Evolutionary conservation across 2,797 vertebrate genomes (phyloP).

Genomic region (Sebastes trivittatus): DNA sequence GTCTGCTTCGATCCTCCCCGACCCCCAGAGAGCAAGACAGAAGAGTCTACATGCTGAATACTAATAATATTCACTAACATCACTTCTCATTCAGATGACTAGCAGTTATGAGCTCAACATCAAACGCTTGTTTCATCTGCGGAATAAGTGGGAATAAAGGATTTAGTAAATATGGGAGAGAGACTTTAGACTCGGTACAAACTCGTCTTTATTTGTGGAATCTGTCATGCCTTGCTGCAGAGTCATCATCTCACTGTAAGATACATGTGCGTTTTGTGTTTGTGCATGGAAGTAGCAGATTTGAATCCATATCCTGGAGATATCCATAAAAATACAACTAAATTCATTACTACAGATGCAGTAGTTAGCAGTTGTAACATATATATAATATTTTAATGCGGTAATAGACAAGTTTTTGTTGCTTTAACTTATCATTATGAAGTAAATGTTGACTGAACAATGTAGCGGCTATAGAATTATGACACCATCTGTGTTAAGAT

Average conservation of each 20-base stretch:
- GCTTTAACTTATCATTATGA: background rate
- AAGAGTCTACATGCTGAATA: constrained; percentile 57
- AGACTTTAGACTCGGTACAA: constrained; percentile 26
- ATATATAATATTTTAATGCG: background rate
- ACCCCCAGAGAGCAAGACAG: constrained; percentile 56
- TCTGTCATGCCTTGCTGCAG: background rate
- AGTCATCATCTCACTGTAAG: background rate
- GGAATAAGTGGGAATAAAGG: constrained; percentile 58
- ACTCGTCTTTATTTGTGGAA: constrained; percentile 30
- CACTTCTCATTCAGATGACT: constrained; percentile 64
- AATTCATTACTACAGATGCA: background rate
- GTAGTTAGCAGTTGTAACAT: background rate
- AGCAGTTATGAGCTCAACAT: constrained; percentile 66
- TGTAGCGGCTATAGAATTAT: background rate
- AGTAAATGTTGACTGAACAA: background rate
- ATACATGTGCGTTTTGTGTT: background rate
- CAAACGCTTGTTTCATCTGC: constrained; percentile 69
- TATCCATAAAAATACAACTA: background rate
- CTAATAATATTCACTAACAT: constrained; percentile 65
- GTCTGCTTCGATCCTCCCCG: constrained; percentile 41
- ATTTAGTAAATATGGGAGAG: constrained; percentile 60
- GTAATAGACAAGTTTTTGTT: background rate
- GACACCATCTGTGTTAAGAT: background rate
- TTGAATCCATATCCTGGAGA: background rate
- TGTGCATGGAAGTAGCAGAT: background rate